Conservation (phyloP, 1,140 invertebrate species). For the Solenopsis invicta region DNA sequence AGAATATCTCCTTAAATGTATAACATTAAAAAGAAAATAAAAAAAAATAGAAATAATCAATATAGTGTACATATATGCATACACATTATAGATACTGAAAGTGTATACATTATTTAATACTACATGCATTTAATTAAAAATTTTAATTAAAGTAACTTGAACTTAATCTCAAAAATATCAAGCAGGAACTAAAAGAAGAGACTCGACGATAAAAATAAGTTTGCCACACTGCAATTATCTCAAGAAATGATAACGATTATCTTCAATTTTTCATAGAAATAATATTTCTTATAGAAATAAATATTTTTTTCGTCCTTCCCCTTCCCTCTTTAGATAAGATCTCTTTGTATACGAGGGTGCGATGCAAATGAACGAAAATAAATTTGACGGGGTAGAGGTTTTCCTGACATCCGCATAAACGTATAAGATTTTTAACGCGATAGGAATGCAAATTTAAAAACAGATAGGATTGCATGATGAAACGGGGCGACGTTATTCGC, state of each 20-base stretch:
- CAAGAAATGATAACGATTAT: background rate
- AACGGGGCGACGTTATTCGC: slow-evolving; percentile 4
- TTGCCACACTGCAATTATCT: background rate
- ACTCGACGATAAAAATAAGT: background rate
- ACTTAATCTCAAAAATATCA: background rate
- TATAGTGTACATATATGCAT: no score
- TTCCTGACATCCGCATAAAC: background rate
- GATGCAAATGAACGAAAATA: background rate
- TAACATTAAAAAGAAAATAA: no score
- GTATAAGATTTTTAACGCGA: background rate
- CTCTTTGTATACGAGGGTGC: background rate
- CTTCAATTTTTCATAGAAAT: background rate
- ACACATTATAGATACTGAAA: no score
- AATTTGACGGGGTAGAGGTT: background rate
- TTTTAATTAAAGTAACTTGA: background rate
- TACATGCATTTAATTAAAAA: no score
- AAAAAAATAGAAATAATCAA: no score
- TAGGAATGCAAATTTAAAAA: slow-evolving; percentile 30
- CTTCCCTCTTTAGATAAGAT: background rate
- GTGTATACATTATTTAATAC: no score
- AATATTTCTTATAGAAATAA: background rate
- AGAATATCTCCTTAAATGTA: no score
- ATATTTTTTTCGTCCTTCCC: background rate
- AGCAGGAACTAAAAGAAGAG: background rate
- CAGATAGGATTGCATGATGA: background rate